These are phyloP conservation scores for Osmoderma eremita DNA, from an alignment of 2,888 invertebrate genomes.

Conservation along the genomic window DNA sequence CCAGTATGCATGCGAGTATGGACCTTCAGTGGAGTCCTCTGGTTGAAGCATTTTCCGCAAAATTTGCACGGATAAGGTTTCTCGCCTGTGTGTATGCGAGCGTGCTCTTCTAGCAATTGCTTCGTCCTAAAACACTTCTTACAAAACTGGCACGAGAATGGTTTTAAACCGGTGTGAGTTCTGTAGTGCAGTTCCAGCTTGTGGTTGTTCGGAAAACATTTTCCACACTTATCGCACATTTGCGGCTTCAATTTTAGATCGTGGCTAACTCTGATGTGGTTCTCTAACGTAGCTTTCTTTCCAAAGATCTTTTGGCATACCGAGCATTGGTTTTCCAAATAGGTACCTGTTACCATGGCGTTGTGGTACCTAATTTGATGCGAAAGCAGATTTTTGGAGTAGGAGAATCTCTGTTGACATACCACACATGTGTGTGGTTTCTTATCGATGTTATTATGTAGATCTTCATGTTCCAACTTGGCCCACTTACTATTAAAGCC, in stretches of 20 bases:
- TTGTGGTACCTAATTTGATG: conserved; percentile 61
- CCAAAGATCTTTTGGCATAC: conserved; percentile 56
- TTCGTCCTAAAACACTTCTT: conserved; percentile 54
- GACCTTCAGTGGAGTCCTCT: conserved; percentile 55
- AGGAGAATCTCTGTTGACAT: conserved; percentile 55
- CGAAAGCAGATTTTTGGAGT: conserved; percentile 62
- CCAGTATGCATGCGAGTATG: conserved; percentile 57
- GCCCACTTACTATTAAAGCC: conserved; percentile 22
- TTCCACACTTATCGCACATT: conserved; percentile 57
- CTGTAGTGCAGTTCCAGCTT: conserved; percentile 55
- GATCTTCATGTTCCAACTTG: too few species aligned
- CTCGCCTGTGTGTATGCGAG: conserved; percentile 58
- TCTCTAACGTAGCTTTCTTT: conserved; percentile 59
- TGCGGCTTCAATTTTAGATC: conserved; percentile 54
- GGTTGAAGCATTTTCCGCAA: conserved; percentile 58
- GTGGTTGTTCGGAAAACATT: conserved; percentile 55
- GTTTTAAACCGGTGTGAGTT: conserved; percentile 52
- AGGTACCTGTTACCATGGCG: conserved; percentile 62
- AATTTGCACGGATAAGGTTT: conserved; percentile 58
- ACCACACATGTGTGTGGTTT: conserved; percentile 64
- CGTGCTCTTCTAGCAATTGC: conserved; percentile 56
- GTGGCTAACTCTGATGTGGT: conserved; percentile 57
- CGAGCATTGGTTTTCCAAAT: conserved; percentile 44
- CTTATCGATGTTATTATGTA: neutral
- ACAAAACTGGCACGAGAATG: conserved; percentile 52